phyloP scores from a whole-genome alignment of 2,888 invertebrate genomes.

The Ichneumoninae sp. region DNA sequence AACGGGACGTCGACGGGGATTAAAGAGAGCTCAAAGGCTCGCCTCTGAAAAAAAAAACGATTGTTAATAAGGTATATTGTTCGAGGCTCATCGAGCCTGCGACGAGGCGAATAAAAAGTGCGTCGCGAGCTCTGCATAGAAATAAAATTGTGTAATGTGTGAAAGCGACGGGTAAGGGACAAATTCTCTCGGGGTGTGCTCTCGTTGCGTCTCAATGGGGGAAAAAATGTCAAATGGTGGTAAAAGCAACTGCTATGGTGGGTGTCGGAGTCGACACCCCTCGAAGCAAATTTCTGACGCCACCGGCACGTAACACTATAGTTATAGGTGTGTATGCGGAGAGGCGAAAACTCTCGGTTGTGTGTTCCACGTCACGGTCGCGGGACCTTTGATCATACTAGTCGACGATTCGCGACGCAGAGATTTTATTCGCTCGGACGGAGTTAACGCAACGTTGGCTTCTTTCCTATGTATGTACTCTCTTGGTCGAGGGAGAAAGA shows the following conservation, averaged over 20 bases:
- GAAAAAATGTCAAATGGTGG: slow-evolving; percentile 47
- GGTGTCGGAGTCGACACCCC: slow-evolving; percentile 45
- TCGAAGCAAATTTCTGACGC: slow-evolving; percentile 55
- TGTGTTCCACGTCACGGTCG: slow-evolving; percentile 43
- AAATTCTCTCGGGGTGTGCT: background rate
- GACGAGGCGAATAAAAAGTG: slow-evolving; percentile 57
- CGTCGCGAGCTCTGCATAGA: slow-evolving; percentile 40
- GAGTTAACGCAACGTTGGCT: slow-evolving; percentile 65
- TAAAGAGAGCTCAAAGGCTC: slow-evolving; percentile 17
- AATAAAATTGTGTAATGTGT: slow-evolving; percentile 55
- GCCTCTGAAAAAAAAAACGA: slow-evolving; percentile 23
- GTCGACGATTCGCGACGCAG: slow-evolving; percentile 70
- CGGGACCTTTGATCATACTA: slow-evolving; percentile 71
- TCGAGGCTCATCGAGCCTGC: slow-evolving; percentile 31
- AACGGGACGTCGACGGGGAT: slow-evolving; percentile 38
- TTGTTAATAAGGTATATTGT: slow-evolving; percentile 58
- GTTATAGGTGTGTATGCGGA: slow-evolving; percentile 43
- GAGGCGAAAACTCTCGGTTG: slow-evolving; percentile 34
- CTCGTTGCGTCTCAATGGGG: slow-evolving; percentile 40
- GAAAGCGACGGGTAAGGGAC: slow-evolving; percentile 36
- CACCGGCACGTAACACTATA: slow-evolving; percentile 28
- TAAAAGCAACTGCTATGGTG: slow-evolving; percentile 26
- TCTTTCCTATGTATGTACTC: slow-evolving; percentile 37
- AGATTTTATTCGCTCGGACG: slow-evolving; percentile 70
- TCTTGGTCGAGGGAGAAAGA: slow-evolving; percentile 12